A percentile compares a stretch with the other conserved stretches of the same genome.
Evolutionary conservation across 2,888 invertebrate genomes (phyloP).

Genomic region (Coremacera marginata): DNA sequence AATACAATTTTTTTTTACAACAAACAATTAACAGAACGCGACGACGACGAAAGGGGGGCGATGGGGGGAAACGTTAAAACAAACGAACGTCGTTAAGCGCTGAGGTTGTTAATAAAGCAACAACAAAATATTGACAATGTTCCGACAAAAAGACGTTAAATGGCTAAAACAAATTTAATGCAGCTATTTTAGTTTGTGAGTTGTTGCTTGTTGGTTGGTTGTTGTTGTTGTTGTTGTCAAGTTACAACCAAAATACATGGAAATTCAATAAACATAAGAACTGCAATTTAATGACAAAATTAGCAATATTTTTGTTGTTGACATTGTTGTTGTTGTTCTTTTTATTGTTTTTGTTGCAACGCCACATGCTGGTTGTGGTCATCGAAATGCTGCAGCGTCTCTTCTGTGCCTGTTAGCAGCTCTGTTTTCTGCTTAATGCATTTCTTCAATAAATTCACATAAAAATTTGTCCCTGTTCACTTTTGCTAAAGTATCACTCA

Average conservation of each 20-base stretch:
- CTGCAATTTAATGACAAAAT: slow-evolving; percentile 64
- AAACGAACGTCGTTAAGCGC: not conserved
- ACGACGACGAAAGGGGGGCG: not conserved
- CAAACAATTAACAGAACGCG: not conserved
- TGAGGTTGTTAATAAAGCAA: not conserved
- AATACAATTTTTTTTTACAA: not conserved
- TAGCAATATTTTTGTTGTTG: slow-evolving; percentile 57
- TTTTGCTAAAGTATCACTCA: not conserved
- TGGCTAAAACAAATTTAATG: not conserved
- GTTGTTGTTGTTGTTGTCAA: slow-evolving; percentile 15
- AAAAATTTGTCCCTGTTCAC: slow-evolving; percentile 52
- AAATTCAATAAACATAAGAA: slow-evolving; percentile 67
- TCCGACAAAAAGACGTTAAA: not conserved
- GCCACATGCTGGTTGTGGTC: slow-evolving; percentile 30
- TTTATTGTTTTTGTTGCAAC: slow-evolving; percentile 27
- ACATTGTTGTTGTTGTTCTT: slow-evolving; percentile 32
- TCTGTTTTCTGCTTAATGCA: slow-evolving; percentile 52
- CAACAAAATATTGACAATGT: slow-evolving; percentile 8
- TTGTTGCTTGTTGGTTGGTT: not conserved
- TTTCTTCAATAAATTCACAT: slow-evolving; percentile 64
- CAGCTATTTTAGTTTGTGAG: not conserved
- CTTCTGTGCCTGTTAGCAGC: not conserved
- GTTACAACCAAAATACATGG: slow-evolving; percentile 52
- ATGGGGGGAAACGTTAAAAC: too few relatives aligned
- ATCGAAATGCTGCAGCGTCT: too few relatives aligned